Evolutionary conservation across 1,140 invertebrate genomes (phyloP).

Genomic region (Paracyclopina nana): DNA sequence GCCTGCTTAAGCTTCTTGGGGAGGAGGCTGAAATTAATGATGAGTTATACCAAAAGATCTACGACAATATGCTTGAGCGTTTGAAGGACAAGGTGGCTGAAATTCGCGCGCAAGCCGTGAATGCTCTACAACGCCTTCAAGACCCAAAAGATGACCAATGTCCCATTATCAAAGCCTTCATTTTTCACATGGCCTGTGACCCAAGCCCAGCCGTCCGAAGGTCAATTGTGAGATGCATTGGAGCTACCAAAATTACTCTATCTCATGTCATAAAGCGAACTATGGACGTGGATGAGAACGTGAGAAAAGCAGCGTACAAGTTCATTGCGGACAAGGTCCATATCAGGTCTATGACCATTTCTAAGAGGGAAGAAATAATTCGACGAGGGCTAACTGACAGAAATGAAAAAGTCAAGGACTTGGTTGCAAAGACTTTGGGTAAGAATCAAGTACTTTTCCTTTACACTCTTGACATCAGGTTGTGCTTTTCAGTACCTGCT

Average conservation of each 20-base stretch:
- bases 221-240: conserved; percentile 41
- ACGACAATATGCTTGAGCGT: conserved; percentile 42
- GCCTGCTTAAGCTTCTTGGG: conserved; percentile 46
- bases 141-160: conserved; percentile 51
- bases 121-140: conserved; percentile 55
- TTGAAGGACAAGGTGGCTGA: conserved; percentile 45
- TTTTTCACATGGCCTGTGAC: conserved; percentile 53
- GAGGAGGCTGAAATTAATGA: conserved; percentile 55
- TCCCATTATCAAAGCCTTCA: conserved; percentile 50
- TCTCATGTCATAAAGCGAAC: conserved; percentile 43
- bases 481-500: conserved; percentile 28
- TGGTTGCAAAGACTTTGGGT: neutral
- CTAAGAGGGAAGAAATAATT: conserved; percentile 40
- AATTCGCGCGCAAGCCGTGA: conserved; percentile 51
- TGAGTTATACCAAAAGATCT: conserved; percentile 46
- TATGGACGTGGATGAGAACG: conserved; percentile 48
- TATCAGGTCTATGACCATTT: conserved; percentile 42
- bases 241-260: conserved; percentile 39
- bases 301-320: conserved; percentile 40
- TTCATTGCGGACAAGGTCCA: conserved; percentile 44
- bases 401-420: conserved; percentile 26
- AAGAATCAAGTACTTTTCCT: neutral
- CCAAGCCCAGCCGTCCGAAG: conserved; percentile 47
- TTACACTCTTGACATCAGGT: neutral
- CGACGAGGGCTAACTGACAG: conserved; percentile 42